These are phyloP conservation scores for Aphelinus atriplicis DNA, from an alignment of 1,140 invertebrate genomes.

Conservation along the genomic window DNA sequence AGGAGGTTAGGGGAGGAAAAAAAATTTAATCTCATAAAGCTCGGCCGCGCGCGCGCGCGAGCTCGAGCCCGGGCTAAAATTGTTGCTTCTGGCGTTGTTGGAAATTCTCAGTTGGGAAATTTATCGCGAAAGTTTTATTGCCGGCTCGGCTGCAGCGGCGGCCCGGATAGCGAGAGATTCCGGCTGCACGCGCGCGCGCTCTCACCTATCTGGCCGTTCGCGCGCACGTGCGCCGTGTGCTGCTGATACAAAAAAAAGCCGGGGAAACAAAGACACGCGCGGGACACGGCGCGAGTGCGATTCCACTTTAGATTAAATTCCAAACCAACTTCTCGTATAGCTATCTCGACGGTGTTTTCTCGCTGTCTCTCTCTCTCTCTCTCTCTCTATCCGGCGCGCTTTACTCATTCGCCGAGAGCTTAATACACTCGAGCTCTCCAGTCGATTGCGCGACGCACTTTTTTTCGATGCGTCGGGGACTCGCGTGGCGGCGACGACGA, in stretches of 20 bases:
- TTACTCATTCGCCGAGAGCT: no score
- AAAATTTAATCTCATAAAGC: no score
- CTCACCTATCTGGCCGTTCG: not conserved
- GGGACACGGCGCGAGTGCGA: slow-evolving; percentile 40
- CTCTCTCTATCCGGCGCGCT: not conserved
- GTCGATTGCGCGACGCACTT: no score
- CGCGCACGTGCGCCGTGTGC: not conserved
- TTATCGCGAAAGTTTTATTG: slow-evolving; percentile 21
- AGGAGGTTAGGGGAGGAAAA: no score
- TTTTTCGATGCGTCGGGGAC: no score
- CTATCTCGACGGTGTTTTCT: not conserved
- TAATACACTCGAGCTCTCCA: no score
- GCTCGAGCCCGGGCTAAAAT: no score
- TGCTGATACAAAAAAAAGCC: not conserved
- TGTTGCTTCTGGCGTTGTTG: no score
- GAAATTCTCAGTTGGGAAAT: not conserved
- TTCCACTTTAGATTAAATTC: slow-evolving; percentile 59
- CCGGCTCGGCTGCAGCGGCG: not conserved
- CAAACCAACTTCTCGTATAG: slow-evolving; percentile 44
- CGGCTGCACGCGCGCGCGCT: not conserved
- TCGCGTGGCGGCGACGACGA: no score
- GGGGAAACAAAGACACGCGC: not conserved
- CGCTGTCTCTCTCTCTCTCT: slow-evolving; percentile 9
- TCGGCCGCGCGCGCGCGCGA: no score
- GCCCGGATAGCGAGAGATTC: not conserved